phyloP scores from a whole-genome alignment of 2,797 vertebrate genomes.

The Anguilla pacifica region DNA sequence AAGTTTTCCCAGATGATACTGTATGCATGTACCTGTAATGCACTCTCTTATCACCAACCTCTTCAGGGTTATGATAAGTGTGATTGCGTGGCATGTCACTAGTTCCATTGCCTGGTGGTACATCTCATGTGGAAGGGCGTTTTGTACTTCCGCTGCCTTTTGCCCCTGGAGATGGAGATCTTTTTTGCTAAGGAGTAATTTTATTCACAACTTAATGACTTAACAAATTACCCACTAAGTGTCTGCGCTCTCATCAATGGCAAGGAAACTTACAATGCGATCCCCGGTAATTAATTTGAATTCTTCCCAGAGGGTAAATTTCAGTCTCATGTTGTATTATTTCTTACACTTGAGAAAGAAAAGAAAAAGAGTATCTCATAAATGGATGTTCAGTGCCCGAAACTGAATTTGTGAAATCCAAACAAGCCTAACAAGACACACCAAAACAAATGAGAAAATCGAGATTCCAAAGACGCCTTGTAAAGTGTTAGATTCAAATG shows the following conservation, averaged over 20 bases:
- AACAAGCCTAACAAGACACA: background rate
- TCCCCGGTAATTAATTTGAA: background rate
- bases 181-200: conserved; percentile 19
- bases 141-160: background rate
- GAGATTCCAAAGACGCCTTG: background rate
- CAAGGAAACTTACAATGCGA: conserved; percentile 7
- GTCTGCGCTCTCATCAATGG: background rate
- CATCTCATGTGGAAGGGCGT: background rate
- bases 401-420: background rate
- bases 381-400: background rate
- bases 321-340: background rate
- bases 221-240: conserved; percentile 9
- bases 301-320: background rate
- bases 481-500: background rate
- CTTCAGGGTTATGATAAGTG: background rate
- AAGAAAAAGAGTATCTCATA: background rate
- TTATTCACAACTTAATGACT: conserved; percentile 17
- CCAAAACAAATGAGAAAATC: background rate
- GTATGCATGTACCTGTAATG: background rate
- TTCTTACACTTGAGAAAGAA: background rate
- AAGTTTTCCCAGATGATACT: background rate
- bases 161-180: background rate
- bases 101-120: background rate
- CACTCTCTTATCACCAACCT: background rate
- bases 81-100: background rate